Evolutionary conservation across 2,113 vertebrate species (phyloP).

Genomic region (Sylvietta virens): DNA sequence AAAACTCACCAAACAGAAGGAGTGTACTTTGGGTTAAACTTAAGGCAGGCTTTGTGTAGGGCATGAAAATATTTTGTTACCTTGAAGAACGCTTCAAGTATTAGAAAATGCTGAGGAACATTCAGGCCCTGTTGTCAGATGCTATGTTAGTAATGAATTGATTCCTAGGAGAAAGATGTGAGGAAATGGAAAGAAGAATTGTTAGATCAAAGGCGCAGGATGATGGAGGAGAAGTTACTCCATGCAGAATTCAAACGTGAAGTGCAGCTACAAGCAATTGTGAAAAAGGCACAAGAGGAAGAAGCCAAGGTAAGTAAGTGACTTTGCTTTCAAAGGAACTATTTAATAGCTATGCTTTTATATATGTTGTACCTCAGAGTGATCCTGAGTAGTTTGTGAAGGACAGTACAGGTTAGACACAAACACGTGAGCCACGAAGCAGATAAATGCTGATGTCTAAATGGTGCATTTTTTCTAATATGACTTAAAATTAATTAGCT

Average conservation of each 20-base stretch:
- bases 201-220: constrained; percentile 89
- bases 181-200: constrained; percentile 97
- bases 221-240: constrained; percentile 98
- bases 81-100: not conserved
- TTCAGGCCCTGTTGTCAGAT: not conserved
- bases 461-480: not conserved
- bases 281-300: constrained; percentile 98
- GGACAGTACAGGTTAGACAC: not conserved
- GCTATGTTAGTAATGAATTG: not conserved
- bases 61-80: not conserved
- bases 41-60: not conserved
- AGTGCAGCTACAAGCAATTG: constrained; percentile 95
- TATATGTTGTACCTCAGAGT: not conserved
- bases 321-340: not conserved
- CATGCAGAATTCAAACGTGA: constrained; percentile 97
- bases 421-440: fast-evolving
- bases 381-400: not conserved
- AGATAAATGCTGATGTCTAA: not conserved
- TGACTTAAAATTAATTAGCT: not conserved
- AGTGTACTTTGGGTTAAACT: not conserved
- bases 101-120: not conserved
- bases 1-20: not conserved
- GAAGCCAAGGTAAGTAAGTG: constrained; percentile 91
- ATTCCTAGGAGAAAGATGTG: constrained; percentile 91
- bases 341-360: fast-evolving